These are phyloP conservation scores for Protaetia brevitarsis DNA, from an alignment of 1,140 invertebrate species.

Conservation along the genomic window DNA sequence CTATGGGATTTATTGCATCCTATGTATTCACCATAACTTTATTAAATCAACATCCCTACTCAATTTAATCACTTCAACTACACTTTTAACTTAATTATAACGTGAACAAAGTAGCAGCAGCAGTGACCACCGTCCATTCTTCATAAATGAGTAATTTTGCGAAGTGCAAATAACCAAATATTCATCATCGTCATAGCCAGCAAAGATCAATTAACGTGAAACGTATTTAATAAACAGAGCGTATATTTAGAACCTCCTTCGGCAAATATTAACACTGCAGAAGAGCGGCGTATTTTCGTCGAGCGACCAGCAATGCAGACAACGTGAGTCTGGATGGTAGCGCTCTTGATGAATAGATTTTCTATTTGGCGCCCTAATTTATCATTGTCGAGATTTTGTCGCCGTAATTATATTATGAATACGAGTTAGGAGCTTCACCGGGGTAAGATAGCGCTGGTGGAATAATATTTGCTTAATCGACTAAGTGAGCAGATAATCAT, in stretches of 20 bases:
- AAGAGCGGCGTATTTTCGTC: neutral
- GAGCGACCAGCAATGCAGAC: neutral
- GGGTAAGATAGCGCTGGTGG: neutral
- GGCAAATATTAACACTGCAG: neutral
- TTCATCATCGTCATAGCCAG: neutral
- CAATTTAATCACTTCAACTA: no score
- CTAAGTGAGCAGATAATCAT: neutral
- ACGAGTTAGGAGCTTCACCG: neutral
- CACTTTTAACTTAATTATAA: no score
- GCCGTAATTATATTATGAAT: slow-evolving; percentile 5
- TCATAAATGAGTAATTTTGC: no score
- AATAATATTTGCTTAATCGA: slow-evolving; percentile 11
- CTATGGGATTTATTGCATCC: no score
- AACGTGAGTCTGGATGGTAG: no score
- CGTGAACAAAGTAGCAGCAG: no score
- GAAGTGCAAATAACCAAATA: neutral
- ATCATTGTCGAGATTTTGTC: slow-evolving; percentile 13
- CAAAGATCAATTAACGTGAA: neutral
- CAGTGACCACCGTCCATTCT: no score
- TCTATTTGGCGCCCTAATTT: slow-evolving; percentile 1
- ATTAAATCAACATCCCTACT: no score
- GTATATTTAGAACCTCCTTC: slow-evolving; percentile 1
- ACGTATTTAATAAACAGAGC: neutral
- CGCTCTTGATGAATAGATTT: slow-evolving; percentile 16
- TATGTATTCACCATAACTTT: no score